Conservation (phyloP, 2,888 invertebrate species). For the Agrilus mali region DNA sequence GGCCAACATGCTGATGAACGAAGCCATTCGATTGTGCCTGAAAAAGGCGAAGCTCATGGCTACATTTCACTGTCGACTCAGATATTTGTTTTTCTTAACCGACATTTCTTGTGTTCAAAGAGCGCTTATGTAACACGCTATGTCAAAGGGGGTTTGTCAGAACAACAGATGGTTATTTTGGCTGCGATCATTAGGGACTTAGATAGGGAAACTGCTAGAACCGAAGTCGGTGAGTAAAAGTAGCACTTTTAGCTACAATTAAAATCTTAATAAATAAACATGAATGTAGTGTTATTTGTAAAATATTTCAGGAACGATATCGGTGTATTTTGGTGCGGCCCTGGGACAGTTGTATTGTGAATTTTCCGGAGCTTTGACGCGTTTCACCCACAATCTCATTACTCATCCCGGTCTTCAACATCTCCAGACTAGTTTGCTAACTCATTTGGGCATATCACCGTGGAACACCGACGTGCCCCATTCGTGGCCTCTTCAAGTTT, state of each 20-base stretch:
- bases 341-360: constrained; percentile 59
- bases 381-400: constrained; percentile 68
- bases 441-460: constrained; percentile 63
- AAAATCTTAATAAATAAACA: background rate
- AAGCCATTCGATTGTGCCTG: constrained; percentile 50
- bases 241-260: no score
- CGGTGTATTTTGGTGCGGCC: constrained; percentile 57
- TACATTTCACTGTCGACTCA: constrained; percentile 79
- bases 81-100: constrained; percentile 76
- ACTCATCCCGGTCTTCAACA: constrained; percentile 56
- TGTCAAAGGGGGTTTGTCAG: constrained; percentile 60
- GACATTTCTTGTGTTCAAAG: constrained; percentile 63
- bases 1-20: constrained; percentile 20
- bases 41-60: constrained; percentile 66
- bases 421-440: constrained; percentile 57
- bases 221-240: constrained; percentile 48
- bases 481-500: constrained; percentile 67
- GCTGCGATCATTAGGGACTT: constrained; percentile 83
- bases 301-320: constrained; percentile 47
- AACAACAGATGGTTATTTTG: constrained; percentile 79
- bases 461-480: constrained; percentile 49
- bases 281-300: background rate
- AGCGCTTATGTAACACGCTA: constrained; percentile 55
- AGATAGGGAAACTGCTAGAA: constrained; percentile 77
- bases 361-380: constrained; percentile 66